Percentiles rank a stretch among this genome's conserved stretches.
phyloP scores from a whole-genome alignment of 53 echinoderm and acorn worm genomes.

The Mesocentrotus franciscanus region DNA sequence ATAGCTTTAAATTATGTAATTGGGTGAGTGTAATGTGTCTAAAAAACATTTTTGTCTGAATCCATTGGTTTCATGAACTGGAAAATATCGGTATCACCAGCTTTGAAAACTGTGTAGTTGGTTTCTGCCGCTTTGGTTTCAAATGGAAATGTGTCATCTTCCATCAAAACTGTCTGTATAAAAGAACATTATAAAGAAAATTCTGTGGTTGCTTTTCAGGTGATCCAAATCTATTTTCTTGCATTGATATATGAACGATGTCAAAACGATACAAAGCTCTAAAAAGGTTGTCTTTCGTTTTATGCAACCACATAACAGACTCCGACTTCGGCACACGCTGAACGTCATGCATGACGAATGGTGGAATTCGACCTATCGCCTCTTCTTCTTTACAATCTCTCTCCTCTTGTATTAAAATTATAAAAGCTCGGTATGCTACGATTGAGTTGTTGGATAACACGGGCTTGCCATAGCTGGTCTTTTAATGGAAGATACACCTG shows the following conservation, averaged over 20 bases:
- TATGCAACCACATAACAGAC: background rate
- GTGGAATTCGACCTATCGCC: background rate
- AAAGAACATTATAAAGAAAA: background rate
- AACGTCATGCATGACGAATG: background rate
- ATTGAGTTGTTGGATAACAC: background rate
- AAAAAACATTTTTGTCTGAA: too few species aligned
- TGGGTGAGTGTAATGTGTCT: too few species aligned
- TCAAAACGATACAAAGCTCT: background rate
- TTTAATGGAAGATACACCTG: conserved; percentile 15
- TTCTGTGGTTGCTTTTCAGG: background rate
- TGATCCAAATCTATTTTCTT: background rate
- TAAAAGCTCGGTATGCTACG: background rate
- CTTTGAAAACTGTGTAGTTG: background rate
- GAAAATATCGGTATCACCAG: background rate
- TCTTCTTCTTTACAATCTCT: background rate
- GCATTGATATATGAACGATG: background rate
- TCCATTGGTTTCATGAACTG: too few species aligned
- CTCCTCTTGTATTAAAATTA: background rate
- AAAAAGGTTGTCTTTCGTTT: background rate
- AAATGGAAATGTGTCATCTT: background rate
- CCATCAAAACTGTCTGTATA: background rate
- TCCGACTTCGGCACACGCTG: conserved; percentile 11
- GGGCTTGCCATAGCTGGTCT: background rate
- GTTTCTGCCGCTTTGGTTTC: too few species aligned
- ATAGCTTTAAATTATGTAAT: too few species aligned